Conservation (phyloP, 2,797 vertebrate species). For the Luscinia megarhynchos region DNA sequence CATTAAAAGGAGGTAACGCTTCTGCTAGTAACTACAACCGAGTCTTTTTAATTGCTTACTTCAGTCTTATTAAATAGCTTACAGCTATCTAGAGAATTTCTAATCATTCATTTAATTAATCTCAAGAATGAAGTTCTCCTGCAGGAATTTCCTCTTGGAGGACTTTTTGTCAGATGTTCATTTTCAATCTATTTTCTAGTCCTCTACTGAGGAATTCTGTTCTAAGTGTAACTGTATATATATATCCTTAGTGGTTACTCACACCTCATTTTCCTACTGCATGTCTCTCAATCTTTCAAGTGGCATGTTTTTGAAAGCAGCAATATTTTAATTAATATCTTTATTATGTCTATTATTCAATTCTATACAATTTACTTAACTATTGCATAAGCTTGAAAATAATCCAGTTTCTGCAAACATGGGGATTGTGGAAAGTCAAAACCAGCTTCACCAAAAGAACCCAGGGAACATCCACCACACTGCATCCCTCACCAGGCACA, state of each 20-base stretch:
- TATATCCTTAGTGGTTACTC: neutral
- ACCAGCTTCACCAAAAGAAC: neutral
- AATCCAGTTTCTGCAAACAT: neutral
- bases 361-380: neutral
- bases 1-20: neutral
- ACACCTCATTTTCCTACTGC: neutral
- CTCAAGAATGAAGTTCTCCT: slow-evolving; percentile 61
- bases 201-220: neutral
- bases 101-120: slow-evolving; percentile 69
- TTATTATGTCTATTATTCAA: neutral
- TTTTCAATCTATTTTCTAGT: slow-evolving; percentile 33
- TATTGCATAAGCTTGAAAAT: neutral
- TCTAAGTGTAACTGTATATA: neutral
- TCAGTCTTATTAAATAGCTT: slow-evolving; percentile 62
- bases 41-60: slow-evolving; percentile 61
- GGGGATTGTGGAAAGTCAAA: neutral
- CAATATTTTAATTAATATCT: neutral
- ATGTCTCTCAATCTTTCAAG: neutral
- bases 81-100: slow-evolving; percentile 64
- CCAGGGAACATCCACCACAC: neutral
- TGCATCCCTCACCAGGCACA: neutral
- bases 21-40: neutral
- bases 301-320: neutral
- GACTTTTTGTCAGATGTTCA: slow-evolving; percentile 12
- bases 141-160: slow-evolving; percentile 52